Evolutionary conservation across 2,888 invertebrate species (phyloP).

Genomic region (Blastobasis adustella): DNA sequence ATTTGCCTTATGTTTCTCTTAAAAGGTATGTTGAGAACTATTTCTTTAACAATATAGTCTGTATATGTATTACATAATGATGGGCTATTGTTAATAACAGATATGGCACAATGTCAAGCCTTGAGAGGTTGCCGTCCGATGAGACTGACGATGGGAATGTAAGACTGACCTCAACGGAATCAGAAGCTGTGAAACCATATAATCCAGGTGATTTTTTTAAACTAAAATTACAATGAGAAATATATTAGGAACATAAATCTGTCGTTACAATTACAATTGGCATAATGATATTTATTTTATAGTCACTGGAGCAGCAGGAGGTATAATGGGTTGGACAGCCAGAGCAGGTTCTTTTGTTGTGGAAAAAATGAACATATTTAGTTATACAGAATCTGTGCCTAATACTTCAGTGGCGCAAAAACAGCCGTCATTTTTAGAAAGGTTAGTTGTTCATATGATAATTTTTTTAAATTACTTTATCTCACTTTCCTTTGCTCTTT

Average conservation of each 20-base stretch:
- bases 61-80: not conserved
- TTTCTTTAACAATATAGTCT: not conserved
- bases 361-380: constrained; percentile 82
- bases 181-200: constrained; percentile 43
- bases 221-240: too few relatives aligned
- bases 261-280: too few relatives aligned
- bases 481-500: not conserved
- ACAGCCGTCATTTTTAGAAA: constrained; percentile 68
- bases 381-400: constrained; percentile 64
- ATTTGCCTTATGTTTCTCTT: constrained; percentile 82
- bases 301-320: constrained; percentile 58
- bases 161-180: constrained; percentile 56
- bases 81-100: constrained; percentile 26
- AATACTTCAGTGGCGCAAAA: constrained; percentile 60
- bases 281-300: constrained; percentile 3
- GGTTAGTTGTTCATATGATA: constrained; percentile 27
- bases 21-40: constrained; percentile 48
- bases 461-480: not conserved
- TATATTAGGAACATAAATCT: too few relatives aligned
- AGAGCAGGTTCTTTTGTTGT: constrained; percentile 87
- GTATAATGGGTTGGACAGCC: constrained; percentile 84
- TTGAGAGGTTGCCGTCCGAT: constrained; percentile 80
- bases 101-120: constrained; percentile 83
- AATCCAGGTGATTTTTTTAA: constrained; percentile 36
- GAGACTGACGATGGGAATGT: constrained; percentile 75